Evolutionary conservation across 2,113 vertebrate genomes (phyloP).

Genomic region (Nibea coibor): DNA sequence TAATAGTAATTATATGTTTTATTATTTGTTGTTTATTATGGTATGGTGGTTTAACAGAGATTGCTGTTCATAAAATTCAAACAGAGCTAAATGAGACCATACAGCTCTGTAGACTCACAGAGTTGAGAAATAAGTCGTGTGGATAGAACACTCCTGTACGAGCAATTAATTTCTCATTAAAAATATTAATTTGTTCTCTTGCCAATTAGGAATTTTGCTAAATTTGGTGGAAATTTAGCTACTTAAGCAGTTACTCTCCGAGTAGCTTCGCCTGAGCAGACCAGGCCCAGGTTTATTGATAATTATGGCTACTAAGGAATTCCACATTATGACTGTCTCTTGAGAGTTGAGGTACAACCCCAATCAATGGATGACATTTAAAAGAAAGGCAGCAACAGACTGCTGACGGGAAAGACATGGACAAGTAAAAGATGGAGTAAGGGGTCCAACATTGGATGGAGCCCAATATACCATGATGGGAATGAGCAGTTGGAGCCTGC

Average conservation of each 20-base stretch:
- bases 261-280: background rate
- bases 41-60: too few relatives aligned
- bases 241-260: background rate
- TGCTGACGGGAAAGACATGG: background rate
- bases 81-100: background rate
- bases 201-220: background rate
- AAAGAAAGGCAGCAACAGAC: background rate
- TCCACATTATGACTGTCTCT: background rate
- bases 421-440: background rate
- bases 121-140: background rate
- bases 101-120: background rate
- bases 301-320: conserved; percentile 1
- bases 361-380: conserved; percentile 19
- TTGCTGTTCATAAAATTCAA: background rate
- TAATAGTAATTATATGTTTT: too few relatives aligned
- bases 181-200: background rate
- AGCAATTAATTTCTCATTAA: background rate
- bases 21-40: too few relatives aligned
- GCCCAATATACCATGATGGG: background rate
- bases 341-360: background rate
- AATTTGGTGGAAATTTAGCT: background rate
- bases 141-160: background rate
- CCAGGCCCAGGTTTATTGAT: conserved; percentile 2
- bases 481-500: conserved; percentile 47
- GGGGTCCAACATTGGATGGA: background rate